Base-by-base conservation (phyloP, 2,113 vertebrate species). In the Erythrocercus mccallii region DNA sequence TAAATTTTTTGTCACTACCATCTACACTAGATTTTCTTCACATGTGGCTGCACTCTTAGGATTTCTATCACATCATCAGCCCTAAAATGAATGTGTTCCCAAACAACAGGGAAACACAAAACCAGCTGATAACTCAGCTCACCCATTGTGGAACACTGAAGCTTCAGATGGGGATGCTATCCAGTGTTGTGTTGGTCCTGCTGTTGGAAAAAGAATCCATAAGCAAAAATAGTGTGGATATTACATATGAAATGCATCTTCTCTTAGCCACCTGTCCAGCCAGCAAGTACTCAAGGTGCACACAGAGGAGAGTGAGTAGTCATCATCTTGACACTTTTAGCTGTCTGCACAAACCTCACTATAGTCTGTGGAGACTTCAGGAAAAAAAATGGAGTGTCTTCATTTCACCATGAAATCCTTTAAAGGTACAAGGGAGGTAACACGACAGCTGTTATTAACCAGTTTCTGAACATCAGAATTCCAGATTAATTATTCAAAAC, bases 401-500 rank as follows among this genome's bases (percentile, higher is more conserved):
- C 28, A 30, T 44, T 70, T 88, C 71, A 60, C 25, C 44, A 53
- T 15, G 28, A 64, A 56, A 79, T 24, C 5, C 22, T 73, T 78
- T 33, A 84, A 65, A 86, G 44, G 30, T 28, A 42, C 65, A 81
- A 68, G 3, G 37, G 22, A 84, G 35, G 10, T 28, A 93, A 84
- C 0, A 0, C 6, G 17, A 90, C 23, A 74, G 56, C 7, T 1
- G 1, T 78, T 86, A 64, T 35, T 60, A 74, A 64, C 11, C 38
- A 86, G 28, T 57, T 96, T 93, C 72, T 83, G 56, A 73, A 66
- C 20, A 92, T 62, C 37, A 50, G 15, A 71, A 92, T 45, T 85
- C 57, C 56, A 68, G 50, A 90, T 65, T 64, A 86, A 78, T 81
- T 73, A 83, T 54, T 93, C 14, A 78, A 87, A 92, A 44, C 10